Base-by-base conservation (phyloP, 2,888 invertebrate species). In the Parnassius glacialis region DNA sequence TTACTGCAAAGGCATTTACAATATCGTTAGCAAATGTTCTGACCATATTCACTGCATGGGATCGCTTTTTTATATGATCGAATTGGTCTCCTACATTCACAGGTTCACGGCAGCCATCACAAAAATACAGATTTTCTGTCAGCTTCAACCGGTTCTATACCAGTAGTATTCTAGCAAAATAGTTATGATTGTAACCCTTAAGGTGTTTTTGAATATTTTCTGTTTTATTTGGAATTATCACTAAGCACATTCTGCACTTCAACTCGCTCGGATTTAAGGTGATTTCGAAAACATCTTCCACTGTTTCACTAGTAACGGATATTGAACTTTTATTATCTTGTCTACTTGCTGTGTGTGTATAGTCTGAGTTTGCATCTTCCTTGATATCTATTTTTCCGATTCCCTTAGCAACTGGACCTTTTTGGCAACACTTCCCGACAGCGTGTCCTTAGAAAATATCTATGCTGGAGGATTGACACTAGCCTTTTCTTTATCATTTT, bases 141-240 rank as follows among this genome's bases (percentile, higher is more conserved):
- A 51, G n/a, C 42, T 34, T 54, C 44, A 60, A 42, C 13, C 43
- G 50, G 20, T 54, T 60, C 10, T 43, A 10, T 55, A 55, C 48
- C 20, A 51, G 10, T 3, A 20, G 43, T 9, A 25, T 16, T 11
- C 1, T 25, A 9, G 12, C 0, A 9, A 25, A 11, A 20, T 25
- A 25, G 16, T 9, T 12, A 13, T 55, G 54, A 5, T 45, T 44
- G 7, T 16, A 11, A 1, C 43, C 45, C 1, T 11, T 45, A 2
- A 55, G 2, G 3, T 55, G 54, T 45, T 55, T 44, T 9, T 2
- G 20, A 12, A 45, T 11, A 5, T 12, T 44, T 2, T 5, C 12
- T 10, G 45, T 11, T 45, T 55, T 45, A 9, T 55, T 43, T 12
- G 45, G 12, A 10, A 55, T 55, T 2, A n/a, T 45, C 11, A 55